A percentile compares a stretch with the other conserved stretches of the same genome.
Evolutionary conservation across 2,888 invertebrate genomes (phyloP).

Genomic region (Gari tellinella): DNA sequence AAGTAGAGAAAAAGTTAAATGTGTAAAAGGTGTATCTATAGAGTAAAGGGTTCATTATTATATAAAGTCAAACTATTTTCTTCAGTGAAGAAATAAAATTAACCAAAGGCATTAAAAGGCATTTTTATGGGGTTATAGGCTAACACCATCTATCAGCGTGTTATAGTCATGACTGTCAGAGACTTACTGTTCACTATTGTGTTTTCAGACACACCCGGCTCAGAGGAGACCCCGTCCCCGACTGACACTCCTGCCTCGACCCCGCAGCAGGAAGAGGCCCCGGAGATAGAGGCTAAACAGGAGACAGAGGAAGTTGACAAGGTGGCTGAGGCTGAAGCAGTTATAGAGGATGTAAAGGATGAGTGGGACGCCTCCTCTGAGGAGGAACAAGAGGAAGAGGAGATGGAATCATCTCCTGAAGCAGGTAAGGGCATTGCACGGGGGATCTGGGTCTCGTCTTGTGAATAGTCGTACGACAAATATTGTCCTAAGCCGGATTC

Average conservation of each 20-base stretch:
- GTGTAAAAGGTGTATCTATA: no score
- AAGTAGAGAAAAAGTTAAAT: no score
- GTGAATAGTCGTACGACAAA: no score
- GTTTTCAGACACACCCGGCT: slow-evolving; percentile 23
- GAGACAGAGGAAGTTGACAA: slow-evolving; percentile 89
- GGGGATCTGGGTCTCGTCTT: background rate
- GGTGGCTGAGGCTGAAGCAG: slow-evolving; percentile 85
- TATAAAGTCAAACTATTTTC: no score
- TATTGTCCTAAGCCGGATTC: no score
- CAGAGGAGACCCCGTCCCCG: slow-evolving; percentile 56
- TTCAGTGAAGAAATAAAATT: no score
- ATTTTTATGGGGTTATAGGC: no score
- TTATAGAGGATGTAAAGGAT: slow-evolving; percentile 88
- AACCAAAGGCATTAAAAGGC: no score
- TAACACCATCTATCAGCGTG: no score
- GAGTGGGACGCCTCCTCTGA: slow-evolving; percentile 84
- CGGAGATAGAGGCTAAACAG: slow-evolving; percentile 66
- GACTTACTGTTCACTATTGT: no score
- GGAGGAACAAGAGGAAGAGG: slow-evolving; percentile 88
- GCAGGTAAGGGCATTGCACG: slow-evolving; percentile 14
- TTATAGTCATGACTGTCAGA: no score
- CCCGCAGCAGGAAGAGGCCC: slow-evolving; percentile 25
- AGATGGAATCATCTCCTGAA: slow-evolving; percentile 46
- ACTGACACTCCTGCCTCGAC: slow-evolving; percentile 37
- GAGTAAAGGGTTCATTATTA: no score